Base-by-base conservation (phyloP, 2,797 vertebrate species). In the Mormyrops attenuatus region DNA sequence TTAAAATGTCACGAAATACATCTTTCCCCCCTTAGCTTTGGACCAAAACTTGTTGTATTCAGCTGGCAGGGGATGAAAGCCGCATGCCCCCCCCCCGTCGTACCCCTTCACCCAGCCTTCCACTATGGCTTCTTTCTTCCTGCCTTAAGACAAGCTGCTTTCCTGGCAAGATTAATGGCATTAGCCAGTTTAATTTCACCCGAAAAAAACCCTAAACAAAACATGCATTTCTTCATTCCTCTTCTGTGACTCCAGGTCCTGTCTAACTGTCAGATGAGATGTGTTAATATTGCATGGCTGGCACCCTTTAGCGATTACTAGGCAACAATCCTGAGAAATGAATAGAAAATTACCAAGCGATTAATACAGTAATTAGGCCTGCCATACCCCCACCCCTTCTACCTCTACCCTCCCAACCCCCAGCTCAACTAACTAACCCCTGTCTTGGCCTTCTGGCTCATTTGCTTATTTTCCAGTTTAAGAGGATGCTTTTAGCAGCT, bases 211-310 rank as follows among this genome's bases (percentile, higher is more conserved):
- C 73, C 73, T 20, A 87, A 87, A 57, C 85, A 92, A 92, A 92
- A 86, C 91, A 89, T 91, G 89, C 85, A 92, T 94, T 93, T 94
- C 92, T 93, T 93, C 90, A 91, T 92, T 90, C 84, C 84, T 73
- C 38, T 88, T 80, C 93, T 22, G 26, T 44, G 38, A 90, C 91
- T 89, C 90, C 82, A 66, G 63, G 38, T 55, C 84, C 63, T 38
- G 84, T 82, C 30, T 89, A 90, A 92, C 93, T 94, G 94, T 94
- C 94, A 93, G 66, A 91, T 26, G 91, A 92, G 94, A 95, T 93
- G 94, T 95, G 95, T 95, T 96, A 95, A 95, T 96, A 94, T 94
- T 92, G 92, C 92, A 91, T 91, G 91, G 93, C 94, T 95, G 94
- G 94, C 94, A 92, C 91, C 93, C 89, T 94, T 94, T 92, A 91